Base-by-base conservation (phyloP, 1,140 invertebrate species). In the Diprion similis region DNA sequence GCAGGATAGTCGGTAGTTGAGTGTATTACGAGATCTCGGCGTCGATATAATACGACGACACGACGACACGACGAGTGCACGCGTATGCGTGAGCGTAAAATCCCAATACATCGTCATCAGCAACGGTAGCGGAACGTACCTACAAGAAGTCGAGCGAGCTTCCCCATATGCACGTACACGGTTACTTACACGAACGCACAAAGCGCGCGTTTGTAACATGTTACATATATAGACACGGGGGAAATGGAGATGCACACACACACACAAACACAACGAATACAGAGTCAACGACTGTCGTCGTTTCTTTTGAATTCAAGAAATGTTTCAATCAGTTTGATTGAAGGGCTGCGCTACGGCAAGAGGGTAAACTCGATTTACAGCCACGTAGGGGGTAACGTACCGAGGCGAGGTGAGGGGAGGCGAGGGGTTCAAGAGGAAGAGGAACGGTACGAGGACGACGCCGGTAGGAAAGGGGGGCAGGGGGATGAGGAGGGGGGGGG, bases 251-350 rank as follows among this genome's bases (percentile, higher is more conserved):
- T 24, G 68, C 72, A 79, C 69, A 72, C 59, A 68, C 66, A 79
- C 46, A 68, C 68, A 9, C 66, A 68, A 67, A 9, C 66, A 51
- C 46, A 66, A 72, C 66, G 75, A 71, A 51, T 46, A 6, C 24
- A 37, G 24, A 37, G 24, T 37, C 24, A 37, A 37, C 24, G 79
- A 78, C 80, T 83, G 82, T 86, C 51, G 51, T 87, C 86, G 86
- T 88, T 88, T 88, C 86, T 88, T 88, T 88, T 86, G 86, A 85
- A 88, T 88, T 88, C 86, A 87, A 88, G 86, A 86, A 88, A 87
- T 88, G 86, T 88, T 88, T 88, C 87, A 88, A 88, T 88, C 86
- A 88, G 86, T 88, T 88, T 88, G 87, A 88, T 88, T 88, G 87
- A 88, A 88, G 86, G 87, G 87, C 87, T 88, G 86, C 86, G 84